These are phyloP conservation scores for Pseudois nayaur DNA, from an alignment of 2,113 vertebrate species.

Conservation along the genomic window DNA sequence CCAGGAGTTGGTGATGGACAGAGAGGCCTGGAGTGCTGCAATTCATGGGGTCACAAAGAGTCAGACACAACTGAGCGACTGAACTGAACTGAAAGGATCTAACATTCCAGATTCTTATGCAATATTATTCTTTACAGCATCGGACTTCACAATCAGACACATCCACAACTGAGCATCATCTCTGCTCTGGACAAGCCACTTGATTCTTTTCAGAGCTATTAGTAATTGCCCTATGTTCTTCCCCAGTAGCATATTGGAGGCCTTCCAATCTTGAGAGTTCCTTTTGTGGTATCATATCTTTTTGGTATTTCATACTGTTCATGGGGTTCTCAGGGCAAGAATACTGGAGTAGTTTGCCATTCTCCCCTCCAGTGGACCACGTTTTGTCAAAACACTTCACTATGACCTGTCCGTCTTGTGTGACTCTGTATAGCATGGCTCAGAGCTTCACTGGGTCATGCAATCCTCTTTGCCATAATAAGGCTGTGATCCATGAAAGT, in stretches of 20 bases:
- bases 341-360: background rate
- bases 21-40: too few relatives aligned
- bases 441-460: background rate
- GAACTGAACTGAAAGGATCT: background rate
- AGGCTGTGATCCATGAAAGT: background rate
- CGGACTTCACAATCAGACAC: background rate
- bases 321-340: background rate
- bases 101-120: background rate
- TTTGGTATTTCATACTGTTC: background rate
- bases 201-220: background rate
- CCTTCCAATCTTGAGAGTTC: background rate
- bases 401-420: rapidly evolving
- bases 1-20: too few relatives aligned
- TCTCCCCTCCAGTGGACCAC: background rate
- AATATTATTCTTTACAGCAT: background rate
- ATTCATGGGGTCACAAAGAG: too few relatives aligned
- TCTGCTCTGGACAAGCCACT: background rate
- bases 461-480: background rate
- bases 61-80: too few relatives aligned
- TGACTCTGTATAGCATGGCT: background rate
- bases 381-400: background rate
- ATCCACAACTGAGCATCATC: background rate
- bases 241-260: background rate
- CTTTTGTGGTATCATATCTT: background rate
- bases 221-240: background rate